Evolutionary conservation across 1,140 invertebrate genomes (phyloP).

Genomic region (Dinoponera quadriceps): DNA sequence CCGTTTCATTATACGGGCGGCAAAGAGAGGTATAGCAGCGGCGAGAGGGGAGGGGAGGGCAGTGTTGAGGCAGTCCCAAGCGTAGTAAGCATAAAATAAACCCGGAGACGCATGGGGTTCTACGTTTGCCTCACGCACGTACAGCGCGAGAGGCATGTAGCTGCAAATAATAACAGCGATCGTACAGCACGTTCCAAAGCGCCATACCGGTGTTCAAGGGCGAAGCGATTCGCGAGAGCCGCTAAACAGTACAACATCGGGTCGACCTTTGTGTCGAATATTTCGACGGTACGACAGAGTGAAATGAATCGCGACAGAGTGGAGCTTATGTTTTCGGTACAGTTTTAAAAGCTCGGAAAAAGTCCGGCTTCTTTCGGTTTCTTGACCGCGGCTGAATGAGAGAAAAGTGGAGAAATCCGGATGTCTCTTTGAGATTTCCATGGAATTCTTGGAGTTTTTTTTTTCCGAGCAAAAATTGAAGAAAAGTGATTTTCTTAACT

Average conservation of each 20-base stretch:
- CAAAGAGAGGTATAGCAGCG: slow-evolving; percentile 61
- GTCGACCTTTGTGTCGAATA: not conserved
- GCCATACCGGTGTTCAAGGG: not conserved
- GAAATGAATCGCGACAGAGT: not conserved
- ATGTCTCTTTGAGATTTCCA: no score
- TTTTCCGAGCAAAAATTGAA: no score
- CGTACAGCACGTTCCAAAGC: slow-evolving; percentile 60
- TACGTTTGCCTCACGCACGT: slow-evolving; percentile 74
- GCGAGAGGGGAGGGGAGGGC: slow-evolving; percentile 17
- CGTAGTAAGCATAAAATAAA: slow-evolving; percentile 77
- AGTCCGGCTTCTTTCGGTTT: no score
- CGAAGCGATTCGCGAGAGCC: not conserved
- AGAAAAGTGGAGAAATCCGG: no score
- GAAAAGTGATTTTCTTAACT: no score
- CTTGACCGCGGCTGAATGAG: no score
- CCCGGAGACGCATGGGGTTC: slow-evolving; percentile 74
- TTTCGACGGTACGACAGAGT: not conserved
- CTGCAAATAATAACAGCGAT: slow-evolving; percentile 74
- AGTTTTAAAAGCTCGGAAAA: no score
- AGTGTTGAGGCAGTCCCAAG: slow-evolving; percentile 72
- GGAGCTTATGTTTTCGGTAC: not conserved
- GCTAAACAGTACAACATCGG: not conserved
- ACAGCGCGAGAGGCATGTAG: slow-evolving; percentile 63
- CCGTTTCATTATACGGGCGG: slow-evolving; percentile 70
- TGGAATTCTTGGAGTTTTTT: no score